Percentiles rank a stretch among this genome's conserved stretches.
Conservation (phyloP, 1,140 invertebrate genomes). For the Agrilus planipennis region DNA sequence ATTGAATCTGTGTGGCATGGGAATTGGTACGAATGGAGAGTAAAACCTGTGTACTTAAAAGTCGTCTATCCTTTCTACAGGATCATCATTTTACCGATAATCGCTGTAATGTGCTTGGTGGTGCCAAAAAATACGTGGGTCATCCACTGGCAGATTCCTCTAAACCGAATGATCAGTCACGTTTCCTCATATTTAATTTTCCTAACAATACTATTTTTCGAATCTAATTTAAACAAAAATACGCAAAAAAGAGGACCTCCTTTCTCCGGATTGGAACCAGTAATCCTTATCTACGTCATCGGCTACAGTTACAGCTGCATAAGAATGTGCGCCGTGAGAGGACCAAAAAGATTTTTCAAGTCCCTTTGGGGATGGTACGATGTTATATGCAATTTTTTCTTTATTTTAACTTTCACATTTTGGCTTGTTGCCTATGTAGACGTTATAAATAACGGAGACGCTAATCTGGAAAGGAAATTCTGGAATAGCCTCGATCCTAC, state of each 20-base stretch:
- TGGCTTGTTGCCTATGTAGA: constrained; percentile 39
- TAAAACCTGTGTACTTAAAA: constrained; percentile 30
- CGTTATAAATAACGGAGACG: constrained; percentile 31
- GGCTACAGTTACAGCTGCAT: constrained; percentile 36
- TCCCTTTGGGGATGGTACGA: constrained; percentile 42
- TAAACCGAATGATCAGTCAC: constrained; percentile 46
- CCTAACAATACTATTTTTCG: constrained; percentile 44
- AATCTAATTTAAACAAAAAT: constrained; percentile 43
- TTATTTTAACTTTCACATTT: constrained; percentile 38
- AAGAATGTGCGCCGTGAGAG: constrained; percentile 40
- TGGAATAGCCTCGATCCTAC: constrained; percentile 61
- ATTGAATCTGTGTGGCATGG: constrained; percentile 37
- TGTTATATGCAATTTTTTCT: constrained; percentile 34
- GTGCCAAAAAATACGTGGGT: constrained; percentile 34
- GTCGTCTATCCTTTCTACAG: constrained; percentile 29
- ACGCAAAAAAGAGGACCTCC: constrained; percentile 41
- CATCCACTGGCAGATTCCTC: constrained; percentile 37
- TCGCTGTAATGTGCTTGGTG: constrained; percentile 34
- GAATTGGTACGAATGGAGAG: constrained; percentile 43
- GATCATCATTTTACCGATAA: constrained; percentile 35
- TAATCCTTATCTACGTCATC: constrained; percentile 36
- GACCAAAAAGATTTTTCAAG: constrained; percentile 37
- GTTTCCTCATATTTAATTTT: constrained; percentile 50
- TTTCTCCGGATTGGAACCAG: constrained; percentile 36
- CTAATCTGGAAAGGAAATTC: constrained; percentile 45